A percentile compares a stretch with the other conserved stretches of the same genome.
Evolutionary conservation across 2,113 vertebrate species (phyloP).

Genomic region (Tetraodon nigroviridis): DNA sequence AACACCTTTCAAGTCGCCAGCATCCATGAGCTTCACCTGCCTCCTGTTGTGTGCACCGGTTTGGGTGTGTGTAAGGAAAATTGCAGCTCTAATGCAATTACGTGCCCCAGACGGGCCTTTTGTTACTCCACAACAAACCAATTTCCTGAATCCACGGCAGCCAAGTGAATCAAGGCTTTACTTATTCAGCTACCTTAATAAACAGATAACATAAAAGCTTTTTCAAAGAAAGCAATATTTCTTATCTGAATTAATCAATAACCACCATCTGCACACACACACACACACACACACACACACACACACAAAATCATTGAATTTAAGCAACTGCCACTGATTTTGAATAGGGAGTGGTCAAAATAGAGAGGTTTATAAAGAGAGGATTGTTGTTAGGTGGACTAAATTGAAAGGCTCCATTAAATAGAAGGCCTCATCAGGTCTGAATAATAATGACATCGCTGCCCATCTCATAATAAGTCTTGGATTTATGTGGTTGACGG

Average conservation of each 20-base stretch:
- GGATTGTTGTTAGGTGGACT: constrained; percentile 57
- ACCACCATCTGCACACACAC: constrained; percentile 20
- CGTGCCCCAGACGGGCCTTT: constrained; percentile 45
- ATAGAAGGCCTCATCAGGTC: constrained; percentile 56
- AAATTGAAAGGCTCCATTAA: constrained; percentile 66
- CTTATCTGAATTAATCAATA: constrained; percentile 62
- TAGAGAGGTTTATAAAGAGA: constrained; percentile 34
- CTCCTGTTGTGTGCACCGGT: constrained; percentile 1
- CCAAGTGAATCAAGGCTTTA: constrained; percentile 55
- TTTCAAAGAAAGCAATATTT: constrained; percentile 48
- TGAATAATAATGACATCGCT: constrained; percentile 65
- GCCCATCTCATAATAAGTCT: constrained; percentile 58
- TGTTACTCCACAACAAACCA: constrained; percentile 63
- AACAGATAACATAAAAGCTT: constrained; percentile 36
- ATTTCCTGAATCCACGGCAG: constrained; percentile 63
- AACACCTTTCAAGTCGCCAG: constrained; percentile 43
- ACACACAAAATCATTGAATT: constrained; percentile 15
- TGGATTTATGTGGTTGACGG: constrained; percentile 58
- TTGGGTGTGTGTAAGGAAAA: constrained; percentile 19
- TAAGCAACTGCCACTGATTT: constrained; percentile 15
- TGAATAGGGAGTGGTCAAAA: constrained; percentile 43
- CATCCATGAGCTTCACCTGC: constrained; percentile 17
- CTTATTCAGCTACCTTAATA: constrained; percentile 50
- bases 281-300: constrained; percentile 1
- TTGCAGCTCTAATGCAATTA: constrained; percentile 50